These are phyloP conservation scores for Leptinotarsa tumamoca DNA, from an alignment of 2,888 invertebrate species.

Conservation along the genomic window DNA sequence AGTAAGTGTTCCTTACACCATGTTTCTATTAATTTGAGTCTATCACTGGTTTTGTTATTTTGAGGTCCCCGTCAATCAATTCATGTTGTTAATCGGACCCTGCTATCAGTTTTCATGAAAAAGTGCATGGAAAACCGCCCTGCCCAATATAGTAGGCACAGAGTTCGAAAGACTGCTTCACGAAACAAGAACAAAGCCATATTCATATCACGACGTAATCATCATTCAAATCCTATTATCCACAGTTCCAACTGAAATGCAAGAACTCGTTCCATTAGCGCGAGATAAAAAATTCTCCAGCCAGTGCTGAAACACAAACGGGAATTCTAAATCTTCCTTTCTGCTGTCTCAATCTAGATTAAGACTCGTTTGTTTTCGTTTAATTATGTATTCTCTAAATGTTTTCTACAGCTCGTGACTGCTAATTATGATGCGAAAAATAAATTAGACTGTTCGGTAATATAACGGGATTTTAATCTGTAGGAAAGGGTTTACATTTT, in stretches of 20 bases:
- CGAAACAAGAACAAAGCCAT: background rate
- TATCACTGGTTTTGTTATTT: too few species aligned
- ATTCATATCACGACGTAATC: background rate
- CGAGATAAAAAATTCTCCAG: conserved; percentile 16
- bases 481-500: too few species aligned
- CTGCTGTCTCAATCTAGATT: conserved; percentile 23
- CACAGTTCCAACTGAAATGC: background rate
- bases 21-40: too few species aligned
- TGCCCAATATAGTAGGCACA: too few species aligned
- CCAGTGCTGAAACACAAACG: conserved; percentile 17
- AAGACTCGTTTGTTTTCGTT: conserved; percentile 26
- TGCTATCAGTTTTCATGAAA: too few species aligned
- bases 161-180: too few species aligned
- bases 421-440: conserved; percentile 2
- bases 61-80: too few species aligned
- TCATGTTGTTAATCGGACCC: too few species aligned
- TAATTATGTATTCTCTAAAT: conserved; percentile 23
- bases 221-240: conserved; percentile 20
- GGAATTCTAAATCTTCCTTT: conserved; percentile 23
- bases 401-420: conserved; percentile 23
- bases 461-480: background rate
- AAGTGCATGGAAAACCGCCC: too few species aligned
- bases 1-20: too few species aligned
- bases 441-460: background rate
- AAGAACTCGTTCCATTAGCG: conserved; percentile 25